These are phyloP conservation scores for Colostygia pectinataria DNA, from an alignment of 2,888 invertebrate species.

Conservation along the genomic window DNA sequence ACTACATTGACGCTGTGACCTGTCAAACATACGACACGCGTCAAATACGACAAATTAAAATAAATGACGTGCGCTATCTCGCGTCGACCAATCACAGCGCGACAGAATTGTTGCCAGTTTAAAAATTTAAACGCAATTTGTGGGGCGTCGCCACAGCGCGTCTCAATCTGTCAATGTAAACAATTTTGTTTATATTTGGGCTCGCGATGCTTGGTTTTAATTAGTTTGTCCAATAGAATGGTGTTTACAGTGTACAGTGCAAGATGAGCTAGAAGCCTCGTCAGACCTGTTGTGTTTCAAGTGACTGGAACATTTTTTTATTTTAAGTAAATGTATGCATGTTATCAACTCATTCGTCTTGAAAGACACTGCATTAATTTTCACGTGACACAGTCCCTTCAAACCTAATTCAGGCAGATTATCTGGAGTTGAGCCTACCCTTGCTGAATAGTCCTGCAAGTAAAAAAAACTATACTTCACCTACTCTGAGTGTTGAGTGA, in stretches of 20 bases:
- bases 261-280: background rate
- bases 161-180: constrained; percentile 74
- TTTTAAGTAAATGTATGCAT: no score
- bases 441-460: no score
- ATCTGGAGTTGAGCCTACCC: no score
- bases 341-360: no score
- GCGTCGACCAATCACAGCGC: constrained; percentile 56
- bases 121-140: constrained; percentile 78
- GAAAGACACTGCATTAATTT: no score
- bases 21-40: constrained; percentile 48
- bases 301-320: no score
- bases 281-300: no score
- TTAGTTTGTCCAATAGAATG: constrained; percentile 36
- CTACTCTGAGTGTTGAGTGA: no score
- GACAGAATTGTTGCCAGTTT: constrained; percentile 67
- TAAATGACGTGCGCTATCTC: constrained; percentile 75
- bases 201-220: constrained; percentile 45
- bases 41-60: constrained; percentile 73
- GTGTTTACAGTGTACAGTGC: constrained; percentile 16
- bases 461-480: no score
- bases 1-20: constrained; percentile 26
- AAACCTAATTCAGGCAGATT: no score
- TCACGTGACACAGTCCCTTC: no score
- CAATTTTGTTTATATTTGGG: constrained; percentile 67
- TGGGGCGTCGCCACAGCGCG: constrained; percentile 50